Evolutionary conservation across 2,888 invertebrate genomes (phyloP), one percentile per base, ranked within the genome.

Genomic region (Macrophya annulata): DNA sequence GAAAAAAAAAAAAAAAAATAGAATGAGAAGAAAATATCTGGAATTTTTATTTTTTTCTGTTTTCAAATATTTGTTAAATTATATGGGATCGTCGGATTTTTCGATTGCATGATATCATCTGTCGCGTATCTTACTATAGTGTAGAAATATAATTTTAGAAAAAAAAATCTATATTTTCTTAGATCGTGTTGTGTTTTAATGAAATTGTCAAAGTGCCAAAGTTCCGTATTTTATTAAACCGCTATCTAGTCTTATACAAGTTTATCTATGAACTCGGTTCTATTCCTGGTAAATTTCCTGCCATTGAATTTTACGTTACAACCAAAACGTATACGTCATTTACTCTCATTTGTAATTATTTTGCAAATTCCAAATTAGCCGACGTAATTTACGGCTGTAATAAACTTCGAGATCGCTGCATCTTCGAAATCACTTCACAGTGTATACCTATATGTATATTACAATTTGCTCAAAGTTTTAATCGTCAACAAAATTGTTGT

Each of bases 151-250:
- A 76, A 76, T 48, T 76, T 48, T 76, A 76, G 76, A 71, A n/a
- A 10, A n/a, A 10, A 21, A 48, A 48, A 15, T 76, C 25, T 76
- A 48, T 76, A 48, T 76, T 76, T 76, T 48, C 25, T 12, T 10
- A 43, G 45, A 12, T 45, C 25, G 45, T 31, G 15, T 45, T 45
- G 17, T 10, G 9, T 45, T 76, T 76, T 21, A 48, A 15, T 76
- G 45, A 21, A 76, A 31, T 76, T 76, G 76, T 76, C 76, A 48
- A 48, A 45, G n/a, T 76, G 76, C 76, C 76, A 76, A 76, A 45
- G n/a, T 48, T 76, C 31, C 76, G 48, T 9, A 48, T 76, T 76
- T 48, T n/a, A 48, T 45, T 45, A 21, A 45, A 76, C 10, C 48
- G 15, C 15, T 43, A 25, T 37, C 76, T 31, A 25, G 48, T 48